Percentiles rank a stretch among this genome's conserved stretches.
These are phyloP conservation scores for Holcopasites calliopsidis DNA, from an alignment of 1,140 invertebrate genomes.

Conservation along the genomic window DNA sequence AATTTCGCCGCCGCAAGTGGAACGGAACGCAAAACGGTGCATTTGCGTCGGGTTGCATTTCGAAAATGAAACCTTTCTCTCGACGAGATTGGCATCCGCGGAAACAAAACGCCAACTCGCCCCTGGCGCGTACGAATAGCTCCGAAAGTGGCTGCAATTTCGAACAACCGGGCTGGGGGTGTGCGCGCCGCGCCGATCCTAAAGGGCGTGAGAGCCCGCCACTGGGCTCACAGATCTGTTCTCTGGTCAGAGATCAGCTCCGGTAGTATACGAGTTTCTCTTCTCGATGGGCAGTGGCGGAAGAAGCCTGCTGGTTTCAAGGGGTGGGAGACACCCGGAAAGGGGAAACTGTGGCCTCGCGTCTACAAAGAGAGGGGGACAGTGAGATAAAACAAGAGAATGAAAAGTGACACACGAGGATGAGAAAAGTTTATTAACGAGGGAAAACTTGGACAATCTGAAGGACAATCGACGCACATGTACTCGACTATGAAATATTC, in stretches of 20 bases:
- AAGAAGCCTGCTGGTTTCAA: background rate
- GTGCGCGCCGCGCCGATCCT: conserved; percentile 2
- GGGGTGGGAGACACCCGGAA: background rate
- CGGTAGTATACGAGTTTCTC: conserved; percentile 63
- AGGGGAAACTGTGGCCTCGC: background rate
- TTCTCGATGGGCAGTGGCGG: background rate
- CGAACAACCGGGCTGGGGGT: conserved; percentile 7
- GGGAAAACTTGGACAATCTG: background rate
- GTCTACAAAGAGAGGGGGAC: conserved; percentile 3
- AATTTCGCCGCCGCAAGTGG: background rate
- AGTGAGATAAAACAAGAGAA: background rate
- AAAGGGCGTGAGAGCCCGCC: conserved; percentile 4
- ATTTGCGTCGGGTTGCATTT: background rate
- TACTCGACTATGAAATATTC: background rate
- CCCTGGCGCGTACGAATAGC: conserved; percentile 43
- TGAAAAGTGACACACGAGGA: background rate
- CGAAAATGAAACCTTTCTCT: conserved; percentile 2
- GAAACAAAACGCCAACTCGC: conserved; percentile 29
- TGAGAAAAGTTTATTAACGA: conserved; percentile 16
- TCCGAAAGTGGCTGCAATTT: conserved; percentile 60
- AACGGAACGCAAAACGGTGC: background rate
- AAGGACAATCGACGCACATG: background rate
- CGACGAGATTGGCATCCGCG: background rate
- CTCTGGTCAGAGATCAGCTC: conserved; percentile 55
- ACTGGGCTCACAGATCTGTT: conserved; percentile 23